Evolutionary conservation across 2,113 vertebrate species (phyloP), one percentile per base, ranked within the genome.

Genomic region (Dromaius novaehollandiae): DNA sequence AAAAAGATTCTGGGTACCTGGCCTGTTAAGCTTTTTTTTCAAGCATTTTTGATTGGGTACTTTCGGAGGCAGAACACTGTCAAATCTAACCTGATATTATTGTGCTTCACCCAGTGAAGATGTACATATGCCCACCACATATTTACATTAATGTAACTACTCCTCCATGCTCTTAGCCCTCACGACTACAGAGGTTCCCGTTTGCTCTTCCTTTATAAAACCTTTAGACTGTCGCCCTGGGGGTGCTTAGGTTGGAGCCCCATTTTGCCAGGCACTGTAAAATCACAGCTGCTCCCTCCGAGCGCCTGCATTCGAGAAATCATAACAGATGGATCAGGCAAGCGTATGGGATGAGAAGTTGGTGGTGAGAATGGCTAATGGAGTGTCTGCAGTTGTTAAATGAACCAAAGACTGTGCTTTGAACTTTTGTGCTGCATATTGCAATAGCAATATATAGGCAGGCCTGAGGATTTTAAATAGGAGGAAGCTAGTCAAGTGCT

Each of bases 311-410:
- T 88, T 94, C 87, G 87, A 96, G 89, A 94, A 89, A 96, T 93
- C 0, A 2, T 93, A 95, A 93, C 95, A 96, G 95, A 95, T 96
- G 96, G 87, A 93, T 89, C 92, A 92, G 88, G 82, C 90, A 92
- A 93, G 84, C 89, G 95, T 87, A 95, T 95, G 95, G 92, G 94
- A 94, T 93, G 87, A 1, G 24, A 85, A 89, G 78, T 53, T 94
- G 89, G 48, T 85, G 66, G 75, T 44, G 53, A 91, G 94, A 92
- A 95, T 89, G 93, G 95, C 94, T 96, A 97, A 95, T 95, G 91
- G 93, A 89, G 66, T 94, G 87, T 91, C 96, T 97, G 91, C 82
- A 77, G 91, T 96, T 95, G 96, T 95, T 95, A 96, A 97, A 97
- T 91, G 93, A 96, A 95, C 87, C 94, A 95, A 93, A 91, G 65